Evolutionary conservation across 2,113 vertebrate species (phyloP).

Genomic region (Alectura lathami): DNA sequence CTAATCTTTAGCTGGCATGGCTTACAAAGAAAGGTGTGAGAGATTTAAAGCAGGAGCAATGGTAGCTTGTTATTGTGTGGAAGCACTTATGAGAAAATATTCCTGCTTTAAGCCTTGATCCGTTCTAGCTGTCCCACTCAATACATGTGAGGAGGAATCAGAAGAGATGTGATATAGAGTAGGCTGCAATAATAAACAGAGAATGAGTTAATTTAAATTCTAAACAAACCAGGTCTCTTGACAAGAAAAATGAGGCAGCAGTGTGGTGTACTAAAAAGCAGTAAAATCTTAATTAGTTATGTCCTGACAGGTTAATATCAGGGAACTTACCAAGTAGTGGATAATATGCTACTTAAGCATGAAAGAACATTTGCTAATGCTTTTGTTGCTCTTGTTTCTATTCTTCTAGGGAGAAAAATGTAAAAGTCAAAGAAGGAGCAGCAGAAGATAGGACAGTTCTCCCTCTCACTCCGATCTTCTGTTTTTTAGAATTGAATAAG

Average conservation of each 20-base stretch:
- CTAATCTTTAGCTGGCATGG: not conserved
- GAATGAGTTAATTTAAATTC: not conserved
- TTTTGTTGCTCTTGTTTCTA: not conserved
- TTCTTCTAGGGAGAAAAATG: not conserved
- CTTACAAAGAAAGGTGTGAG: not conserved
- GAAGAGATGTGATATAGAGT: not conserved
- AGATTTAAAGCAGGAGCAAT: not conserved
- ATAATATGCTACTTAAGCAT: not conserved
- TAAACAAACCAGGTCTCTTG: not conserved
- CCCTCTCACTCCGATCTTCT: not conserved
- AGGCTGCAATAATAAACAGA: not conserved
- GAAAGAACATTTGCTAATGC: not conserved
- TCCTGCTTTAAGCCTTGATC: not conserved
- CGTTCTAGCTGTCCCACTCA: not conserved
- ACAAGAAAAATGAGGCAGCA: not conserved
- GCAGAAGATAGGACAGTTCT: not conserved
- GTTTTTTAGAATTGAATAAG: not conserved
- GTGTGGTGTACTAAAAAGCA: not conserved
- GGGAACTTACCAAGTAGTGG: not conserved
- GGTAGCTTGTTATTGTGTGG: not conserved
- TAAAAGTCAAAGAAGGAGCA: not conserved
- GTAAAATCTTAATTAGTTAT: not conserved
- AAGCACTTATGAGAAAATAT: not conserved
- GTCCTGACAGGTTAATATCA: not conserved
- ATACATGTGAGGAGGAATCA: not conserved